A percentile compares a stretch with the other conserved stretches of the same genome.
Evolutionary conservation across 2,888 invertebrate species (phyloP).

Genomic region (Brachypalpus laphriformis): DNA sequence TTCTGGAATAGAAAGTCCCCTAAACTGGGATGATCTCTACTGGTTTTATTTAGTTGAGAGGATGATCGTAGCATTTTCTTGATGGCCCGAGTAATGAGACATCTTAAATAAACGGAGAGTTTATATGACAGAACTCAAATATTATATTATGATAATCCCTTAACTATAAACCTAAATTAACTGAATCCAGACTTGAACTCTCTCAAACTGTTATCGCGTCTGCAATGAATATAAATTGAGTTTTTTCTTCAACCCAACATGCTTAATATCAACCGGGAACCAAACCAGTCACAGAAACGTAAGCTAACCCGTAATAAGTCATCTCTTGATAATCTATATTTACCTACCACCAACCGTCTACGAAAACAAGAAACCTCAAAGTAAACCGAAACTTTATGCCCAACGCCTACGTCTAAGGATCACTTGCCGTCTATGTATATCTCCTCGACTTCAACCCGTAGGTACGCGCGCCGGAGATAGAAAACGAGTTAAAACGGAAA

Average conservation of each 20-base stretch:
- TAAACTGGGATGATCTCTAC: too few relatives aligned
- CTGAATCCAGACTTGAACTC: not conserved
- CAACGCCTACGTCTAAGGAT: slow-evolving; percentile 53
- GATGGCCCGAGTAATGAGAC: too few relatives aligned
- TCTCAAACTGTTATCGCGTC: not conserved
- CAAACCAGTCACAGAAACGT: not conserved
- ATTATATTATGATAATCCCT: too few relatives aligned
- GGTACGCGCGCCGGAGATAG: slow-evolving; percentile 66
- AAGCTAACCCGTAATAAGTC: slow-evolving; percentile 46
- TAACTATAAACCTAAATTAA: not conserved
- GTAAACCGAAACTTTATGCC: slow-evolving; percentile 55
- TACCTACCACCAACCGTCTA: slow-evolving; percentile 20
- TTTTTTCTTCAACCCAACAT: not conserved
- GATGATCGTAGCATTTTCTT: too few relatives aligned
- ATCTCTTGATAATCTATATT: slow-evolving; percentile 49
- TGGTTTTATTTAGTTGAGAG: too few relatives aligned
- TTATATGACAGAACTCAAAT: too few relatives aligned
- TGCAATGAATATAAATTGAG: not conserved
- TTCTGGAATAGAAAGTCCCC: too few relatives aligned
- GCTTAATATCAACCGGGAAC: not conserved
- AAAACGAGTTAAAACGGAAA: slow-evolving; percentile 73
- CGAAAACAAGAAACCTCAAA: slow-evolving; percentile 21
- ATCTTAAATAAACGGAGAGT: too few relatives aligned
- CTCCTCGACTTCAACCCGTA: slow-evolving; percentile 31
- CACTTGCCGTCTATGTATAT: slow-evolving; percentile 33